Percentiles rank a stretch among this genome's conserved stretches.
Evolutionary conservation across 64 coral and sea anemone genomes (phyloP).

Genomic region (Actinia tenebrosa): DNA sequence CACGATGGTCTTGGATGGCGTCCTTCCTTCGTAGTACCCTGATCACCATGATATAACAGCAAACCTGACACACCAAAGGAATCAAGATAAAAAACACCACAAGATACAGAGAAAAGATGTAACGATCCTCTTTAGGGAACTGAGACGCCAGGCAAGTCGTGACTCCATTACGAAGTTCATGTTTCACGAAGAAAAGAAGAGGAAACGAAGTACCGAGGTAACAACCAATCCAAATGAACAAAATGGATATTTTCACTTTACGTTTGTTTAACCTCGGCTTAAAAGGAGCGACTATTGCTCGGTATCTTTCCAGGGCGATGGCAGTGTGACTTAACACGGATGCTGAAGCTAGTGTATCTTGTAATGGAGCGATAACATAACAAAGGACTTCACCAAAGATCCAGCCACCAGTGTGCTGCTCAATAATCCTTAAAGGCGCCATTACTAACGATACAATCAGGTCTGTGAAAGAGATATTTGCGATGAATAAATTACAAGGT

Average conservation of each 20-base stretch:
- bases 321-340: constrained; percentile 64
- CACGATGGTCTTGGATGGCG: constrained; percentile 9
- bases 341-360: constrained; percentile 70
- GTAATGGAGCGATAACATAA: constrained; percentile 58
- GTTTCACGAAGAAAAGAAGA: constrained; percentile 13
- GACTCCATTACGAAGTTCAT: background rate
- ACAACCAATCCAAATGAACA: constrained; percentile 51
- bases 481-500: constrained; percentile 59
- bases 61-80: constrained; percentile 31
- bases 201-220: constrained; percentile 25
- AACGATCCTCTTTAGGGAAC: background rate
- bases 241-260: constrained; percentile 40
- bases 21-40: constrained; percentile 18
- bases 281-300: constrained; percentile 59
- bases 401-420: constrained; percentile 43
- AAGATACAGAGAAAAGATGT: constrained; percentile 39
- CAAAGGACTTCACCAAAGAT: constrained; percentile 65
- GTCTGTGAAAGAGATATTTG: constrained; percentile 53
- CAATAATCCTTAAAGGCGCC: constrained; percentile 67
- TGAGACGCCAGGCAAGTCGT: background rate
- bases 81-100: constrained; percentile 37
- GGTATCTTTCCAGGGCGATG: constrained; percentile 78
- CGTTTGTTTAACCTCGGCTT: constrained; percentile 45
- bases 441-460: constrained; percentile 43
- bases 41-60: constrained; percentile 32